Evolutionary conservation across 2,797 vertebrate species (phyloP).

Genomic region (Muraenolepis orangiensis): DNA sequence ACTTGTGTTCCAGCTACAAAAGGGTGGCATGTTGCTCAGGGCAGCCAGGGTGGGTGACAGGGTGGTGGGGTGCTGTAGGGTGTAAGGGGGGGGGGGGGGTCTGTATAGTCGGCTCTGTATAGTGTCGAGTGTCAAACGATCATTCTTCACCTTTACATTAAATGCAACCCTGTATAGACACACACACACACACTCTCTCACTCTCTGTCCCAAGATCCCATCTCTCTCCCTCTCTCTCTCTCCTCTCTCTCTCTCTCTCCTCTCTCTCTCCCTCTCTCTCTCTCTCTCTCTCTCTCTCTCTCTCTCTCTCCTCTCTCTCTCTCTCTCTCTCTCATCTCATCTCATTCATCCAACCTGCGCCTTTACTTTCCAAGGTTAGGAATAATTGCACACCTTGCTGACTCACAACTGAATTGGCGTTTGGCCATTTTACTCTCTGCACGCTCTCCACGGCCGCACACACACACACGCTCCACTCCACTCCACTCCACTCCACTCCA

Average conservation of each 20-base stretch:
- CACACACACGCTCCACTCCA: too few species aligned
- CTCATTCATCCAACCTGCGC: background rate
- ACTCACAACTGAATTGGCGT: too few species aligned
- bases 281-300: background rate
- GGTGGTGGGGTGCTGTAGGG: background rate
- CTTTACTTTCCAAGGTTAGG: conserved; percentile 21
- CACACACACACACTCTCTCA: background rate
- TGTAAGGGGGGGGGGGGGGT: background rate
- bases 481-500: too few species aligned
- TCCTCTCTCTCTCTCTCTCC: conserved; percentile 28
- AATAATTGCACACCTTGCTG: background rate
- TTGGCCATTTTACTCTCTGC: background rate
- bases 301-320: conserved; percentile 34
- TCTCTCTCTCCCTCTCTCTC: background rate
- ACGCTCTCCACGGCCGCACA: background rate
- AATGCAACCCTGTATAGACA: background rate
- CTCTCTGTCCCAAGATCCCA: background rate
- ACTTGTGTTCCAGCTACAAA: background rate
- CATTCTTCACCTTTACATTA: conserved; percentile 30
- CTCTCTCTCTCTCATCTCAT: conserved; percentile 13
- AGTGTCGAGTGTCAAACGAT: conserved; percentile 37
- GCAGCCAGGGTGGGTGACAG: background rate
- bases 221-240: background rate
- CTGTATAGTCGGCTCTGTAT: conserved; percentile 20
- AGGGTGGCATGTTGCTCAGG: conserved; percentile 31